A percentile compares a stretch with the other conserved stretches of the same genome.
Conservation (phyloP, 92 coral and sea anemone species). For the Parazoanthus atlanticus region DNA sequence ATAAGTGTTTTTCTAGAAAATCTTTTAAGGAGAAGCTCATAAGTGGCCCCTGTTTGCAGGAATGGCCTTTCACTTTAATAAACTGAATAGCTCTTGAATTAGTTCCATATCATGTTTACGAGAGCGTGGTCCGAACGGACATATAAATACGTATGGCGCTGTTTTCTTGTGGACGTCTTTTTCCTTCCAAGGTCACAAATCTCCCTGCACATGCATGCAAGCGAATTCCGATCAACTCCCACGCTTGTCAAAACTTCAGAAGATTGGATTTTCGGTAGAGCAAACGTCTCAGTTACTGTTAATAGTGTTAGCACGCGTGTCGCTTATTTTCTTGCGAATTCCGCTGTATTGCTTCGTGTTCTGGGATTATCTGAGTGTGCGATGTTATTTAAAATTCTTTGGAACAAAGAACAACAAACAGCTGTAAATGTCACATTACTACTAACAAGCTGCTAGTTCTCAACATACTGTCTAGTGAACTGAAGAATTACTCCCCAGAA, state of each 20-base stretch:
- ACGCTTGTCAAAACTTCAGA: neutral
- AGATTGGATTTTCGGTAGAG: too few relatives aligned
- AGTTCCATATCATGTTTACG: neutral
- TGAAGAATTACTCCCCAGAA: too few relatives aligned
- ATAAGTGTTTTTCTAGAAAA: slow-evolving; percentile 5
- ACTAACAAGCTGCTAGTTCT: too few relatives aligned
- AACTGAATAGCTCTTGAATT: neutral
- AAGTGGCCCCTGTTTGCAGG: neutral
- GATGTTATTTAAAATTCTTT: too few relatives aligned
- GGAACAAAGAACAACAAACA: too few relatives aligned
- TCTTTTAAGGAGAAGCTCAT: neutral
- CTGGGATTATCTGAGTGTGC: too few relatives aligned
- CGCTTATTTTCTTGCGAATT: neutral
- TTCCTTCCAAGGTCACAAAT: neutral
- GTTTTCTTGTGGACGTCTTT: neutral
- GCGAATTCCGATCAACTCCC: neutral
- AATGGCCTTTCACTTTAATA: neutral
- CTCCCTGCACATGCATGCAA: neutral
- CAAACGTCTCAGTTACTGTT: neutral
- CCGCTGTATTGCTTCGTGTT: too few relatives aligned
- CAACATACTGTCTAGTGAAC: too few relatives aligned
- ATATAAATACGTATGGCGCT: neutral
- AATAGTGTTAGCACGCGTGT: neutral
- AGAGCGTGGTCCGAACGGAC: neutral
- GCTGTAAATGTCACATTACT: too few relatives aligned